Evolutionary conservation across 1,140 invertebrate species (phyloP), one percentile per base, ranked within the genome.

Genomic region (Drosophila lacteicornis): DNA sequence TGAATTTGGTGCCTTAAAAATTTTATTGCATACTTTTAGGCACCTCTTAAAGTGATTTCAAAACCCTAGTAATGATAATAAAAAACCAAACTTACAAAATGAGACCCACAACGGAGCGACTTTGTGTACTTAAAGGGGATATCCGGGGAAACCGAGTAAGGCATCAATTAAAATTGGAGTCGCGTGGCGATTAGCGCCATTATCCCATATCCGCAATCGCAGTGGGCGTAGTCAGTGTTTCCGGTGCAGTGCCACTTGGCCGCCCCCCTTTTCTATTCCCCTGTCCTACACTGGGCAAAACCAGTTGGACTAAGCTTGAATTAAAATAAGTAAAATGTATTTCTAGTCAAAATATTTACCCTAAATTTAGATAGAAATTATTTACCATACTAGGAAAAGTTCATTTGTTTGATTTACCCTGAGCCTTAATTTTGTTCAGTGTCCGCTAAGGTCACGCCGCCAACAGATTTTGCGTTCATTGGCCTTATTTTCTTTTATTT

Each of bases 131-230:
- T 15, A 17, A 38, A 65, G 43, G 33, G 45, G 15, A 25, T 27
- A 8, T 19, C 45, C 38, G 17, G 38, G 22, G 56, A 68, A 67
- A 68, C 61, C 27, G 36, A 68, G 33, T 15, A 49, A 40, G 68
- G 53, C 27, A 51, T 60, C 51, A 68, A 85, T 85, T 85, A 68
- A 85, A 86, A 86, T 85, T 75, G 42, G 61, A 79, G 78, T 81
- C 82, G 82, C 82, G 82, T 85, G 82, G 53, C 67, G 75, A 82
- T 86, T 85, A 85, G 79, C 79, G 82, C 82, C 82, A 82, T 82
- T 82, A 73, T 49, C 38, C 66, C 66, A 86, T 86, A 82, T 73
- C 66, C 63, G 49, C 63, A 60, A 67, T 50, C 57, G 38, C 45
- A 47, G 61, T 56, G 77, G 76, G 82, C 62, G 78, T 66, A 68